Percentiles rank a stretch among this genome's conserved stretches.
Conservation (phyloP, 2,888 invertebrate species). For the Sminthurinus aureus region DNA sequence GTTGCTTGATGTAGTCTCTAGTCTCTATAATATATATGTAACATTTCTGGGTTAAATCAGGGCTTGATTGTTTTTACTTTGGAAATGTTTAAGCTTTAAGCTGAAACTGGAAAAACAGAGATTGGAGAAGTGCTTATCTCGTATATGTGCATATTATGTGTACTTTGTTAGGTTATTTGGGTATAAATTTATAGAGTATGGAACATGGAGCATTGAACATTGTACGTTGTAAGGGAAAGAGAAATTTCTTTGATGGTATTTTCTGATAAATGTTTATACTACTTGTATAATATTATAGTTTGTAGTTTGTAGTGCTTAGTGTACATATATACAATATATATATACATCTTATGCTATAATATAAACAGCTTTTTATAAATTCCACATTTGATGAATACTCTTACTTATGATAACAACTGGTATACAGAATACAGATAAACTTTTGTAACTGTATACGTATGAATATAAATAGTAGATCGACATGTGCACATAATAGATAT, state of each 20-base stretch:
- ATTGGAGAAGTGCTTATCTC: neutral
- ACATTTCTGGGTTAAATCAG: neutral
- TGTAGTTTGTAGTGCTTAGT: neutral
- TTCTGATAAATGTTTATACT: slow-evolving; percentile 15
- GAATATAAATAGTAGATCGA: too few relatives aligned
- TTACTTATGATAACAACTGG: neutral
- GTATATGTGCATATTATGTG: neutral
- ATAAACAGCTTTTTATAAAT: slow-evolving; percentile 1
- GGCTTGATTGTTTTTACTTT: slow-evolving; percentile 10
- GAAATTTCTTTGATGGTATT: slow-evolving; percentile 12
- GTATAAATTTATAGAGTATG: too few relatives aligned
- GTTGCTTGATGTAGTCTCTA: neutral
- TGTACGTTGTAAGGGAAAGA: neutral
- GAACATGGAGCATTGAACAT: too few relatives aligned
- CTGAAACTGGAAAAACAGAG: neutral
- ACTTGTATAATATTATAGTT: neutral
- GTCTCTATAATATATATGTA: too few relatives aligned
- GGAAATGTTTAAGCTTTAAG: neutral
- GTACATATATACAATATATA: too few relatives aligned
- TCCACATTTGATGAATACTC: neutral
- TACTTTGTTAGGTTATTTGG: neutral
- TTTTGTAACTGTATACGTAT: too few relatives aligned
- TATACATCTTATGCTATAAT: neutral
- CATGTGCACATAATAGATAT: neutral
- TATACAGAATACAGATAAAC: too few relatives aligned